Conservation (phyloP, 2,888 invertebrate genomes). For the Chirona hameri region DNA sequence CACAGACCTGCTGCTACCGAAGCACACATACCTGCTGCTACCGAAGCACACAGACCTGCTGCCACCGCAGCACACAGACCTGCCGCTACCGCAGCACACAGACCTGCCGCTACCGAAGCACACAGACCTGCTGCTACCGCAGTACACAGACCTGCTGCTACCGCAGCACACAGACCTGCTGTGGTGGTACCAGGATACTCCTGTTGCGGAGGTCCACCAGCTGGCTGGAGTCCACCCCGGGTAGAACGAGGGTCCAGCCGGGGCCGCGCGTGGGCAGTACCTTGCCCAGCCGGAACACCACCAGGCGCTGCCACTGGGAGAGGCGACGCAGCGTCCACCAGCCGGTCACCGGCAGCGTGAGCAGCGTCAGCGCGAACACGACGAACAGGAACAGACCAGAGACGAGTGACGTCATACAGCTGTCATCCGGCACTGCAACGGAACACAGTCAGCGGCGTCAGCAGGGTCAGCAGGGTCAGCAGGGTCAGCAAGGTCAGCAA, state of each 20-base stretch:
- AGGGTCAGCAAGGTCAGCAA: background rate
- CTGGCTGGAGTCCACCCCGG: background rate
- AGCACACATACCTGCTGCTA: no score
- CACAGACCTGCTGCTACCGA: no score
- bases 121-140: no score
- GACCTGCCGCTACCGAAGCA: no score
- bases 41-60: background rate
- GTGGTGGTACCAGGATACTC: constrained; percentile 8
- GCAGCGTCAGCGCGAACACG: background rate
- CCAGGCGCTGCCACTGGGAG: background rate
- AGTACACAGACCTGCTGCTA: no score
- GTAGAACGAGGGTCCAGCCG: constrained; percentile 1
- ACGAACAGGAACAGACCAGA: background rate
- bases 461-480: background rate
- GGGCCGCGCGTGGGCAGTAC: background rate
- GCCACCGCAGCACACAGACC: no score
- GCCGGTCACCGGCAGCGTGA: background rate
- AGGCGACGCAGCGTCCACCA: constrained; percentile 6
- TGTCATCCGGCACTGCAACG: background rate
- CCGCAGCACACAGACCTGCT: no score
- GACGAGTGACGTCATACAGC: background rate
- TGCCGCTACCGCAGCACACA: no score
- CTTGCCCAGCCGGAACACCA: background rate
- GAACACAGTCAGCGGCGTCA: background rate
- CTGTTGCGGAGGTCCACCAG: constrained; percentile 3